Conservation (phyloP, 92 coral and sea anemone genomes). For the Parazoanthus atlanticus region DNA sequence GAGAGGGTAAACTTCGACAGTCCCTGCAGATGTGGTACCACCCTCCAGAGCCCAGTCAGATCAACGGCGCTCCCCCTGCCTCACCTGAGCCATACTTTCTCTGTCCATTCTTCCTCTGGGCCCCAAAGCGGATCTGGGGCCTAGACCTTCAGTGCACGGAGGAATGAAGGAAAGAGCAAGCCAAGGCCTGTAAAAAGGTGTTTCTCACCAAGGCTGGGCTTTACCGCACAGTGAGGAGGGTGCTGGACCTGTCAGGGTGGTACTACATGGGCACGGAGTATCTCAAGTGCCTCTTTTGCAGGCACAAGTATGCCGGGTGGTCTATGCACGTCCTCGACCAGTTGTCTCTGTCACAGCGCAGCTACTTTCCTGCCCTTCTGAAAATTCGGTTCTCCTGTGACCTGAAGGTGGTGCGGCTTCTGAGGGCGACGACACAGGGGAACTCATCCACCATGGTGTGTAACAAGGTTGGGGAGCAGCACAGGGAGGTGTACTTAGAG, state of each 20-base stretch:
- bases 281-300: not conserved
- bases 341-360: not conserved
- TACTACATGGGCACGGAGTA: slow-evolving; percentile 42
- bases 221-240: slow-evolving; percentile 4
- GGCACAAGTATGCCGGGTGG: slow-evolving; percentile 20
- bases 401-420: slow-evolving; percentile 21
- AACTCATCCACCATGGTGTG: not conserved
- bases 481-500: not conserved
- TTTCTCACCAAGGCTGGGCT: slow-evolving; percentile 4
- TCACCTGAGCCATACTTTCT: slow-evolving; percentile 41
- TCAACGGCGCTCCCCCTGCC: slow-evolving; percentile 13
- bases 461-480: not conserved
- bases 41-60: slow-evolving; percentile 34
- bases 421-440: not conserved
- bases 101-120: slow-evolving; percentile 43
- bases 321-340: not conserved
- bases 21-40: slow-evolving; percentile 46
- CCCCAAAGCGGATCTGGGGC: slow-evolving; percentile 44
- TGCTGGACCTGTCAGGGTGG: not conserved
- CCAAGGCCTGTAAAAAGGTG: no score
- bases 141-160: slow-evolving; percentile 9
- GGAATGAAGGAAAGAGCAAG: not conserved
- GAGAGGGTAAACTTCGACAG: not conserved
- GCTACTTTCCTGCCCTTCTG: slow-evolving; percentile 29
- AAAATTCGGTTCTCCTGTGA: slow-evolving; percentile 6